Evolutionary conservation across 2,888 invertebrate species (phyloP).

Genomic region (Selenia dentaria): DNA sequence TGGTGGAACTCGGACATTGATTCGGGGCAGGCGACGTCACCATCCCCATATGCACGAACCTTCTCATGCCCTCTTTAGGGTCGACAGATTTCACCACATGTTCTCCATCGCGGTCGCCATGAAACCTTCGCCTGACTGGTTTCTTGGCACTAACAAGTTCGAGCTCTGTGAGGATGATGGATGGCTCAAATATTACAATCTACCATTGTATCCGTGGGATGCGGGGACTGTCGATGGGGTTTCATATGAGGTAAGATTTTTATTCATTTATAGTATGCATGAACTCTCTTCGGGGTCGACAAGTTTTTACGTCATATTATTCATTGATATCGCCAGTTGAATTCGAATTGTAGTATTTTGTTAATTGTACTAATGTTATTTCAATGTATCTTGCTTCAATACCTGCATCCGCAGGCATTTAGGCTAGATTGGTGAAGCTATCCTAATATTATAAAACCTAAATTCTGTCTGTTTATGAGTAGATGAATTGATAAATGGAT

Average conservation of each 20-base stretch:
- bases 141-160: constrained; percentile 66
- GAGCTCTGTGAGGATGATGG: constrained; percentile 63
- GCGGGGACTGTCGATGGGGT: constrained; percentile 73
- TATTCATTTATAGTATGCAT: too few relatives aligned
- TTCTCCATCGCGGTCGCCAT: constrained; percentile 70
- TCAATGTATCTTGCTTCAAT: too few relatives aligned
- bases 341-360: too few relatives aligned
- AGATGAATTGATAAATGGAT: too few relatives aligned
- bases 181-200: constrained; percentile 54
- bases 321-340: too few relatives aligned
- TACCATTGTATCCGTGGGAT: constrained; percentile 73
- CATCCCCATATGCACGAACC: constrained; percentile 71
- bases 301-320: too few relatives aligned
- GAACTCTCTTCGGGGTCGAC: too few relatives aligned
- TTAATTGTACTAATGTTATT: too few relatives aligned
- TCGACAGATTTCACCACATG: constrained; percentile 67
- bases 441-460: too few relatives aligned
- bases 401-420: too few relatives aligned
- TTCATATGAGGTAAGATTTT: constrained; percentile 71
- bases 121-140: constrained; percentile 78
- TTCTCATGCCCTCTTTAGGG: constrained; percentile 69
- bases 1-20: constrained; percentile 66
- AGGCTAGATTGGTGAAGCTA: too few relatives aligned
- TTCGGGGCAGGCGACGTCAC: constrained; percentile 66
- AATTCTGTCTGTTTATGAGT: too few relatives aligned